phyloP scores from a whole-genome alignment of 2,113 vertebrate species.

The Gnathonemus longibarbis region DNA sequence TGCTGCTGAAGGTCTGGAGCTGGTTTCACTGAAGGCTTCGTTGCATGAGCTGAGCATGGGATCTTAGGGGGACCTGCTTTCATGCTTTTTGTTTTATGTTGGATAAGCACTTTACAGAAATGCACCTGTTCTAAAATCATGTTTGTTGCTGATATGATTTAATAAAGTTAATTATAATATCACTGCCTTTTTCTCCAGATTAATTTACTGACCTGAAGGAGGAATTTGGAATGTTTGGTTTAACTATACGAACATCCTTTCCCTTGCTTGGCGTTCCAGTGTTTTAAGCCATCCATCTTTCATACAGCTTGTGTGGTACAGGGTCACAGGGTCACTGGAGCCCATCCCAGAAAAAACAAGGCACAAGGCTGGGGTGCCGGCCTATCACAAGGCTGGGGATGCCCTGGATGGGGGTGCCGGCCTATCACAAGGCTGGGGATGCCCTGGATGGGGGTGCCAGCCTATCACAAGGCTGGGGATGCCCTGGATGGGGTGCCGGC shows the following conservation, averaged over 20 bases:
- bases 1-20: background rate
- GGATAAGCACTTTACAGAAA: conserved; percentile 25
- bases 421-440: background rate
- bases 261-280: background rate
- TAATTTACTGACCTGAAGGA: background rate
- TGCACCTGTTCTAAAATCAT: conserved; percentile 17
- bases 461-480: background rate
- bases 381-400: no score
- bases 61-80: conserved; percentile 6
- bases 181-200: background rate
- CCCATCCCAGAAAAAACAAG: background rate
- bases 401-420: no score
- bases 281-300: background rate
- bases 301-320: background rate
- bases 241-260: background rate
- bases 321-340: background rate
- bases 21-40: background rate
- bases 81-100: conserved; percentile 26
- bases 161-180: conserved; percentile 22
- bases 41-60: conserved; percentile 15
- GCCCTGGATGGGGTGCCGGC: no score
- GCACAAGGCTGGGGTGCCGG: background rate
- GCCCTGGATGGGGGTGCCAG: no score
- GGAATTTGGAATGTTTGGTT: background rate
- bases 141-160: conserved; percentile 21